These are phyloP conservation scores for Acanthurus lineatus DNA, from an alignment of 2,797 vertebrate genomes.

Conservation along the genomic window DNA sequence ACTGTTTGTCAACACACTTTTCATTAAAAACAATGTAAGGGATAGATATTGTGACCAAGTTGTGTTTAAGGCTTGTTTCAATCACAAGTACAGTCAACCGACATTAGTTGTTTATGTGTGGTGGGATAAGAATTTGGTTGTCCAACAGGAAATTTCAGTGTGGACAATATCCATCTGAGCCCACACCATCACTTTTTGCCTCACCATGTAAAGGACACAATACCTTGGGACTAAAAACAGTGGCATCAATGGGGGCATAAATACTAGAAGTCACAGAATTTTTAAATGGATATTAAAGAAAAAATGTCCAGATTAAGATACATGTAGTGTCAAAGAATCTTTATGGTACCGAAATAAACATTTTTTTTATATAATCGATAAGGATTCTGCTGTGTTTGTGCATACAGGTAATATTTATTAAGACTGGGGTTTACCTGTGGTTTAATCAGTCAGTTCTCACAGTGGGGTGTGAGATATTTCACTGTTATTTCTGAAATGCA, in stretches of 20 bases:
- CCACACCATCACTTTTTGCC: neutral
- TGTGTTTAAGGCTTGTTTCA: neutral
- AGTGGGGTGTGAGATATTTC: constrained; percentile 25
- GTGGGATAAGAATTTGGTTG: neutral
- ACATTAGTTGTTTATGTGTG: neutral
- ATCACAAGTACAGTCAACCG: neutral
- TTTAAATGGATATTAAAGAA: no score
- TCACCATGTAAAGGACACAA: neutral
- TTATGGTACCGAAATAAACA: neutral
- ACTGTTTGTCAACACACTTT: neutral
- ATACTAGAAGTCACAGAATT: no score
- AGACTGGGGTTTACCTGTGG: constrained; percentile 11
- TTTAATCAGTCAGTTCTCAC: constrained; percentile 36
- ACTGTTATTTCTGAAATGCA: constrained; percentile 43
- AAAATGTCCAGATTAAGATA: neutral
- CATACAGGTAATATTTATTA: neutral
- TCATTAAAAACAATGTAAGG: neutral
- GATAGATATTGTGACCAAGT: neutral
- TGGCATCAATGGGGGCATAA: no score
- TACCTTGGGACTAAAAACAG: no score
- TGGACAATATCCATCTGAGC: no score
- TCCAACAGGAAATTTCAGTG: no score
- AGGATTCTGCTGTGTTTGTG: neutral
- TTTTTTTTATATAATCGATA: neutral
- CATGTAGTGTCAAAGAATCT: neutral